Evolutionary conservation across 2,113 vertebrate genomes (phyloP), one percentile per base, ranked within the genome.

Genomic region (Phrynocephalus versicolor): DNA sequence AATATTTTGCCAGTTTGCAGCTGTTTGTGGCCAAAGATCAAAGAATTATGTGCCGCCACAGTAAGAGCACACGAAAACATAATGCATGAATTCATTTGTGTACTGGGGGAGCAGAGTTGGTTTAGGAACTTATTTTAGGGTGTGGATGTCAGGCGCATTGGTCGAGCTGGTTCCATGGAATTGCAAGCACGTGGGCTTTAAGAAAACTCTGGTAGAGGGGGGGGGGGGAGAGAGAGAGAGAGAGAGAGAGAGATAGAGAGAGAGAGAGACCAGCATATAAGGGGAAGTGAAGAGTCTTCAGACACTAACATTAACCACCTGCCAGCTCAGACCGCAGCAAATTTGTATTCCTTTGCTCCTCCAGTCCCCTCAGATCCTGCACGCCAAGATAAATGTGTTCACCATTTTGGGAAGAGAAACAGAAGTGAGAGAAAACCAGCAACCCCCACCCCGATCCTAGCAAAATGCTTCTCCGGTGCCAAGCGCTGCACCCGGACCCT

Each of bases 291-390:
- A 13, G 10, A 6, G 21, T 64, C 73, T 57, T 37, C n/a, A 55
- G 45, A 60, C 83, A 85, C 77, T 80, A 73, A 85, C 84, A 80
- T 85, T 80, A 85, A 51, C 84, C 84, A 85, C 69, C 84, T 85
- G 69, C n/a, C 74, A 41, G 18, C 7, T 0, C 15, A 62, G 14
- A 58, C 76, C 41, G 37, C 27, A 30, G 9, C 67, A 33, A 25
- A 23, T 23, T n/a, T 25, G 19, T 9, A 10, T 45, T 41, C 18
- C 33, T 78, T 15, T 12, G 30, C 33, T 85, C 64, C 25, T 58
- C 5, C n/a, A n/a, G n/a, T n/a, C 27, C 76, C 55, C 13, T 25
- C 45, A 37, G 35, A 58, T 30, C 25, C 18, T 27, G 8, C 13
- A 33, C 7, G 3, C 55, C 3, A 6, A 21, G 19, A 81, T 57